Base-by-base conservation (phyloP, 2,797 vertebrate genomes). In the Octomys mimax region DNA sequence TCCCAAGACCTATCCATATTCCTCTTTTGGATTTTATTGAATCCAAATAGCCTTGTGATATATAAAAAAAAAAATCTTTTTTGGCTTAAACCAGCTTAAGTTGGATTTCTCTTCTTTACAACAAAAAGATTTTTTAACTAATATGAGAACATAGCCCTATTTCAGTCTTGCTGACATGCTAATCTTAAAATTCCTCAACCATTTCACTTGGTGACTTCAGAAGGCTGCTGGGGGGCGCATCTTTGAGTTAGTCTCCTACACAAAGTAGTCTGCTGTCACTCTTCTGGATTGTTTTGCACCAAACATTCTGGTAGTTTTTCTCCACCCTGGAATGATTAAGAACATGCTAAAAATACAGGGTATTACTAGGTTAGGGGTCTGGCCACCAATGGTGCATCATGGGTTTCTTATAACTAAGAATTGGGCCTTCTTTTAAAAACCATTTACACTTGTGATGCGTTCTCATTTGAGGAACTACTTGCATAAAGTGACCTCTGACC, bases 51-150 rank as follows among this genome's bases (percentile, higher is more conserved):
- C 93, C 95, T 97, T 90, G 85, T 90, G 85, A 95, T 84, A 95
- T 84, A 83, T 90, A 28, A 80, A 96, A 95, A 91, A 57, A 57
- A 57, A 57, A 57, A 54, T 81, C 80, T 64, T 78, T 93, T 89
- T 96, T 96, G 97, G 96, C 96, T 96, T 96, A 84, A 78, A 85
- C 77, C 54, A 91, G 61, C 92, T 94, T 85, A 90, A 92, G 94
- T 97, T 97, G 97, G 96, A 97, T 95, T 85, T 96, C 96, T 96
- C 89, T 95, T 87, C 95, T 92, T 94, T 96, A 93, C 93, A 85
- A 89, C 94, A 91, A 8, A 78, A 84, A 75, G 96, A 91, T 95
- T 85, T 93, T 97, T 95, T 84, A 97, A 94, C 92, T 94, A 94
- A 87, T 92, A 94, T 7, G 94, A 97, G 96, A 94, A 75, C 77